phyloP scores from a whole-genome alignment of 2,113 vertebrate genomes.

The Malurus cyaneus region DNA sequence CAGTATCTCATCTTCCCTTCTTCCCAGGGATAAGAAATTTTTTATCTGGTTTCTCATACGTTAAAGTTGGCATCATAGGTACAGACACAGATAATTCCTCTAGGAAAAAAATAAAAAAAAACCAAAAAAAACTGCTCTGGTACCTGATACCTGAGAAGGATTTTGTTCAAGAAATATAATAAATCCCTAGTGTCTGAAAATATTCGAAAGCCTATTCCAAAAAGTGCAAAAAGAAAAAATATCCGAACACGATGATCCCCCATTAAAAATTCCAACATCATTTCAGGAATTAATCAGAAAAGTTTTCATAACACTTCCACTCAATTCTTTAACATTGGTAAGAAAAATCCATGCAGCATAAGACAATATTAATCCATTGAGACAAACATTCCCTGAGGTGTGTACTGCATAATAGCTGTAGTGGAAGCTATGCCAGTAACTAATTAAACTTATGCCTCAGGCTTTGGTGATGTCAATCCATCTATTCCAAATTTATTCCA shows the following conservation, averaged over 20 bases:
- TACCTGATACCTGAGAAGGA: neutral
- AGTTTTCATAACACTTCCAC: neutral
- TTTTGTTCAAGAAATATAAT: neutral
- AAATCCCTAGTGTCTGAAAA: neutral
- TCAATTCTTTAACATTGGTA: neutral
- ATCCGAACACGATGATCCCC: neutral
- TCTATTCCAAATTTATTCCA: neutral
- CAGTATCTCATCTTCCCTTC: neutral
- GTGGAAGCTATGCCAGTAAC: slow-evolving; percentile 15
- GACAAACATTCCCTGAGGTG: slow-evolving; percentile 14
- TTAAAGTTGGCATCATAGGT: neutral
- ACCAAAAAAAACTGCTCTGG: neutral
- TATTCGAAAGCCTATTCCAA: neutral
- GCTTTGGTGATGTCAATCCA: slow-evolving; percentile 17
- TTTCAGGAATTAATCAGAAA: neutral
- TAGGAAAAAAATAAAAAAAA: neutral
- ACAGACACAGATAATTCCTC: neutral
- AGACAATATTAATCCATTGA: slow-evolving; percentile 5
- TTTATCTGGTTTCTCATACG: neutral
- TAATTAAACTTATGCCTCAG: slow-evolving; percentile 37
- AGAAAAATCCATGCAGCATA: neutral
- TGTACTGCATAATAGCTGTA: neutral
- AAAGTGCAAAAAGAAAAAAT: neutral
- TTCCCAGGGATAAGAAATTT: neutral
- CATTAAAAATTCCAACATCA: neutral